Evolutionary conservation across 2,113 vertebrate genomes (phyloP), one percentile per base, ranked within the genome.

Genomic region (Caretta caretta): DNA sequence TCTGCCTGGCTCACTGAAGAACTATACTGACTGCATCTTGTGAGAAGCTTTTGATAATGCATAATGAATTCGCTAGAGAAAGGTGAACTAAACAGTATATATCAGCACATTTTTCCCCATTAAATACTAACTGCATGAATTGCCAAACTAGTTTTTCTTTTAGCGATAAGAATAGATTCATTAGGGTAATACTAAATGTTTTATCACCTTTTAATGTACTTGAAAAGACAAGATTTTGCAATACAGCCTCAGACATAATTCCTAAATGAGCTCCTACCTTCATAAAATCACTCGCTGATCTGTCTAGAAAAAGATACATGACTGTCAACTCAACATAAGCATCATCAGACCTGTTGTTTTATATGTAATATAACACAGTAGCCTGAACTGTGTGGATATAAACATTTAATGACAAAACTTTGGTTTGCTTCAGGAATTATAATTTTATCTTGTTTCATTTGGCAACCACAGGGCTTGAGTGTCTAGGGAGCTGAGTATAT

Each of bases 121-220:
- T 95, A 96, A 95, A 84, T 83, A 78, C 59, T 94, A 93, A 86
- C 87, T 93, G 86, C 53, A 38, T 94, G 90, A 93, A 96, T 81
- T 96, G 19, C 83, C 38, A 48, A 11, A 29, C 35, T 38, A 88
- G 83, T 49, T 91, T 88, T 93, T 92, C 76, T 54, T 94, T 88
- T 83, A 42, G 79, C 86, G 89, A 96, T 93, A 96, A 93, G 84
- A 92, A 94, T 93, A 89, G 89, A 94, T 92, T 95, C 76, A 92
- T 97, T 96, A 96, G 93, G 96, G 90, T 76, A 95, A 95, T 94
- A 94, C 80, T 95, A 93, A 97, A 96, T 97, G 96, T 96, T 96
- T 97, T 91, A 94, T 94, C 92, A 90, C 51, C 51, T 92, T 92
- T 95, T 96, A 96, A 94, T 96, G 93, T 94, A 96, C 51, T 97